phyloP scores from a whole-genome alignment of 2,113 vertebrate genomes.

The Oreocharis arfaki region DNA sequence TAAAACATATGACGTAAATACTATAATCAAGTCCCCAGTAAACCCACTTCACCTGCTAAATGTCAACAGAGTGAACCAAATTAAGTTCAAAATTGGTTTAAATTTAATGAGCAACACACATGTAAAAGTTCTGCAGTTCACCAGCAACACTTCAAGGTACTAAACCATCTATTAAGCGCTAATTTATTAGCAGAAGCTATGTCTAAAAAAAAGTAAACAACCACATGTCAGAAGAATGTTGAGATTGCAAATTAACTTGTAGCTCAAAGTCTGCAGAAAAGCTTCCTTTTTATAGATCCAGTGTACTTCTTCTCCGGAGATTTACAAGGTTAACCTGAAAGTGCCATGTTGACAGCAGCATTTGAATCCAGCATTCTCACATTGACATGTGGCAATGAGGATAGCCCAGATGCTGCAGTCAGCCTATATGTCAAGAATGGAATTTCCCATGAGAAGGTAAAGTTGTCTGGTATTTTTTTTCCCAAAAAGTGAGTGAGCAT shows the following conservation, averaged over 20 bases:
- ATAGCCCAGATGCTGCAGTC: not conserved
- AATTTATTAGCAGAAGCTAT: not conserved
- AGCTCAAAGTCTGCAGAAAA: not conserved
- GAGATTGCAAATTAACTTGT: not conserved
- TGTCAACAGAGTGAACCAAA: not conserved
- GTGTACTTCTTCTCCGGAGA: not conserved
- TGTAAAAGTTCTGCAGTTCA: not conserved
- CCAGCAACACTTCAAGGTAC: accelerated
- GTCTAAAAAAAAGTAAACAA: not conserved
- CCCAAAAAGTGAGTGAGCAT: not conserved
- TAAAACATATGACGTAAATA: not conserved
- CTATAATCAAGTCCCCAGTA: not conserved
- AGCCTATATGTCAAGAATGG: not conserved
- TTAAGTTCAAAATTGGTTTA: not conserved
- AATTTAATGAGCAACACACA: not conserved
- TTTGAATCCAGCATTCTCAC: not conserved
- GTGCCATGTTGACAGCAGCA: not conserved
- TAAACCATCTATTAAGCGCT: not conserved
- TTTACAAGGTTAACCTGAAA: not conserved
- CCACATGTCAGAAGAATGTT: not conserved
- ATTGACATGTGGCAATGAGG: not conserved
- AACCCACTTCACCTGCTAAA: not conserved
- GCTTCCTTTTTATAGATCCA: not conserved
- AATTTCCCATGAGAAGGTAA: not conserved
- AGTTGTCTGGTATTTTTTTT: accelerated